Base-by-base conservation (phyloP, 2,888 invertebrate species). In the Scelioninae gen. 1 region DNA sequence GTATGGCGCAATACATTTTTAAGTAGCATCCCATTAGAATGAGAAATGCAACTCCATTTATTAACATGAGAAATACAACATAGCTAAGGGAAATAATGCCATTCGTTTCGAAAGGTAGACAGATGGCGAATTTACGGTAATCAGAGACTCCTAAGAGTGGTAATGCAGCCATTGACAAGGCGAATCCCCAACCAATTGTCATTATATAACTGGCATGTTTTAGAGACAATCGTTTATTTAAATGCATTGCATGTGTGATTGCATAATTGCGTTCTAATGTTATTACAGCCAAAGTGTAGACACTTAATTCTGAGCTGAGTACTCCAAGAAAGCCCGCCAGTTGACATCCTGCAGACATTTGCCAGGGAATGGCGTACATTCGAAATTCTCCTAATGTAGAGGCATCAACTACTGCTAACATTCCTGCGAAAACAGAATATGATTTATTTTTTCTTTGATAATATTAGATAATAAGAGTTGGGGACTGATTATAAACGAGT, bases 341-440 rank as follows among this genome's bases (percentile, higher is more conserved):
- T 90, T 97, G 96, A 93, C 99, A 99, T 31, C 97, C 97, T 43
- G 95, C 94, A 32, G 98, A 98, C 95, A 97, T 96, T 93, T 99
- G 99, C 99, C 99, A 99, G 0, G 97, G 96, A 85, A 99, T 98
- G 13, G 99, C 99, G 93, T 97, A 97, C 94, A 96, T 97, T 86
- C 98, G 96, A 93, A 99, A 99, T 93, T 98, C 97, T 29, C 99
- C 98, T 78, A 99, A 93, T 0, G 99, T 99, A 23, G 97, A 97
- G 0, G 98, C 98, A 93, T 99, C 99, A 65, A 98, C 97, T 51
- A 99, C 97, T 0, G 99, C 99, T 88, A 99, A 93, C 88, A 98
- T 96, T 0, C 98, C 98, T 96, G 91, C 0, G 69, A 72, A 82
- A 10, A 34, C n/a, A n/a, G n/a, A n/a, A n/a, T n/a, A n/a, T n/a